Evolutionary conservation across 1,140 invertebrate genomes (phyloP).

Genomic region (Saxidomus purpurata): DNA sequence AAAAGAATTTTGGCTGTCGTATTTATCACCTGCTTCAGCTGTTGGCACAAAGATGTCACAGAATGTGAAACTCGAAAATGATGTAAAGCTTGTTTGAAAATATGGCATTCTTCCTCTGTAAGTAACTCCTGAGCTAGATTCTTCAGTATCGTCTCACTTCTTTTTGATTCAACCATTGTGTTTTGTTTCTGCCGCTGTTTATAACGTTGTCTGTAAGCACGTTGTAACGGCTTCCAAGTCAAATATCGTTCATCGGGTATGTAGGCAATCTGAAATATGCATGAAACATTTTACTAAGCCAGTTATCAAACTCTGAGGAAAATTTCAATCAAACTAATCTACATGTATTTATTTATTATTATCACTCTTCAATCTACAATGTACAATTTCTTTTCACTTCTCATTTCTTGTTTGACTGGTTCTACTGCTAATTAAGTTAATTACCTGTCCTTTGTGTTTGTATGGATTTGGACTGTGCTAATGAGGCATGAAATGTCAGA

Average conservation of each 20-base stretch:
- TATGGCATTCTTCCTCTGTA: slow-evolving; percentile 73
- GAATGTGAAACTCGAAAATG: slow-evolving; percentile 79
- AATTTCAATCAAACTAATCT: too few relatives aligned
- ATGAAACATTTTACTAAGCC: slow-evolving; percentile 6
- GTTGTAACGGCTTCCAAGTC: slow-evolving; percentile 54
- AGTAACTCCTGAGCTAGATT: slow-evolving; percentile 79
- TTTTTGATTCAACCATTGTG: slow-evolving; percentile 68
- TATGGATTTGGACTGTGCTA: not conserved
- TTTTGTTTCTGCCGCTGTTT: not conserved
- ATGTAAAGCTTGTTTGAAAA: slow-evolving; percentile 79
- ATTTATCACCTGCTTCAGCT: slow-evolving; percentile 77
- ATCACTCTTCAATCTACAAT: too few relatives aligned
- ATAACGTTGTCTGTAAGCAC: slow-evolving; percentile 13
- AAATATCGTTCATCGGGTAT: slow-evolving; percentile 13
- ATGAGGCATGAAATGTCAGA: not conserved
- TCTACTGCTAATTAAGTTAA: not conserved
- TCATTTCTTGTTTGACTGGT: too few relatives aligned
- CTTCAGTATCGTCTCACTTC: slow-evolving; percentile 75
- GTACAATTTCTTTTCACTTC: too few relatives aligned
- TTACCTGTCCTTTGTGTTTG: slow-evolving; percentile 3
- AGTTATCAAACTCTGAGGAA: too few relatives aligned
- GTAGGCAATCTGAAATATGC: slow-evolving; percentile 56
- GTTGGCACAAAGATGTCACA: slow-evolving; percentile 76
- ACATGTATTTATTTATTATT: too few relatives aligned
- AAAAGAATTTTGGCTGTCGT: slow-evolving; percentile 80